Base-by-base conservation (phyloP, 2,888 invertebrate genomes). In the Chouioia cunea region DNA sequence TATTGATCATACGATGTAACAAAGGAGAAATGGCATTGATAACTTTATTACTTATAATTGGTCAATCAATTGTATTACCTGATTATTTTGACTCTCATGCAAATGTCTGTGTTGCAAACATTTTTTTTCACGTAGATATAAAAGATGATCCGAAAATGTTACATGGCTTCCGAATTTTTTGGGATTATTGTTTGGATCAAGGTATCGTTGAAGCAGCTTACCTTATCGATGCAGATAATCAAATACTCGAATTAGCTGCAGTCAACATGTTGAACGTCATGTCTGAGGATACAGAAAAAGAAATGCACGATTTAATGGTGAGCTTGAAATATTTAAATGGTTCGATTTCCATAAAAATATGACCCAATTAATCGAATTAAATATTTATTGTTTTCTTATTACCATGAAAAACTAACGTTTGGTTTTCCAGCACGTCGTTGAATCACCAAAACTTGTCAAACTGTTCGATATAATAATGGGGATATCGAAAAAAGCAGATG, bases 141-240 rank as follows among this genome's bases (percentile, higher is more conserved):
- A 62, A 47, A 48, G 60, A 79, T 8, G 77, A 82, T 58, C 75
- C 76, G n/a, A 65, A 65, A 36, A 75, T 76, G 0, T 46, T 79
- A 0, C 47, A 76, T 4, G 79, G 78, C 16, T 73, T 81, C 8
- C 70, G 69, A 4, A 12, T 58, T 1, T 0, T 81, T 6, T 84
- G 83, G 83, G 57, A 27, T 8, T 44, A 76, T 0, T 23, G 75
- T 6, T 46, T 86, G 16, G 59, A 76, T 4, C 77, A 84, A 50
- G 81, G 82, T 27, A 67, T 82, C 12, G 75, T 79, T 2, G 70
- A 86, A 27, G 81, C 77, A 6, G 86, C 86, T 43, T 83, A 85
- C 23, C 75, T 78, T 44, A 80, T 84, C 16, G 76, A 83, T 71
- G 78, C 79, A 0, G 65, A 76, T 1, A 80, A 79, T 16, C 79